Evolutionary conservation across 2,113 vertebrate genomes (phyloP).

Genomic region (Tapirus terrestris): DNA sequence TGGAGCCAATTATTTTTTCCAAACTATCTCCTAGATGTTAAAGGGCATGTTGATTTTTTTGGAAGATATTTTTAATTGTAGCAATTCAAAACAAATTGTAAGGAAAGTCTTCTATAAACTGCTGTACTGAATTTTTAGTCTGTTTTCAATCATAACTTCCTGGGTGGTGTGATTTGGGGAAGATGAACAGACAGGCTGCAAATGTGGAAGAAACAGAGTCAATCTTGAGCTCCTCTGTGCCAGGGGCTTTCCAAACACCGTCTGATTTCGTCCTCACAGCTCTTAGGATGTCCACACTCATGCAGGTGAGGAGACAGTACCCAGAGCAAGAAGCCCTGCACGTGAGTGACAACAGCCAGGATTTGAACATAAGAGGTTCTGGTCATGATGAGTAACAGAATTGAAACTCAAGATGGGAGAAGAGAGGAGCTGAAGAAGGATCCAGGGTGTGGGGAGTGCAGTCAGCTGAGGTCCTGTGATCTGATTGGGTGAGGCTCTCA

Average conservation of each 20-base stretch:
- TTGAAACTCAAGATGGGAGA: background rate
- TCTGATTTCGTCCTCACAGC: background rate
- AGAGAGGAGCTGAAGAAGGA: background rate
- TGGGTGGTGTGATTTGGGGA: background rate
- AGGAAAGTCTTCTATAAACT: background rate
- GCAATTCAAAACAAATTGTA: background rate
- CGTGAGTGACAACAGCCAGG: too few species aligned
- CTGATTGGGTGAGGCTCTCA: fast-evolving
- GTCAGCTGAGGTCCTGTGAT: background rate
- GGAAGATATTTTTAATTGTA: background rate
- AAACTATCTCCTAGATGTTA: background rate
- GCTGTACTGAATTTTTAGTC: background rate
- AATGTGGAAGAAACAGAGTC: background rate
- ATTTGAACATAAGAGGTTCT: background rate
- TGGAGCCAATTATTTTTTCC: conserved; percentile 6
- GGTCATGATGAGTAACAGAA: background rate
- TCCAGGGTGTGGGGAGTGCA: background rate
- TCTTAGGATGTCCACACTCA: too few species aligned
- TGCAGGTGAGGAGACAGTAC: background rate
- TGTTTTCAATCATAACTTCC: background rate
- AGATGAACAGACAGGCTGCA: background rate
- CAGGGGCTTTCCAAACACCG: background rate
- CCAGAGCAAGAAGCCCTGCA: background rate
- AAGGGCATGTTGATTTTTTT: background rate
- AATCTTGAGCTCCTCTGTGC: background rate